A percentile compares a stretch with the other conserved stretches of the same genome.
These are phyloP conservation scores for Furcifer pardalis DNA, from an alignment of 2,797 vertebrate species.

Conservation along the genomic window DNA sequence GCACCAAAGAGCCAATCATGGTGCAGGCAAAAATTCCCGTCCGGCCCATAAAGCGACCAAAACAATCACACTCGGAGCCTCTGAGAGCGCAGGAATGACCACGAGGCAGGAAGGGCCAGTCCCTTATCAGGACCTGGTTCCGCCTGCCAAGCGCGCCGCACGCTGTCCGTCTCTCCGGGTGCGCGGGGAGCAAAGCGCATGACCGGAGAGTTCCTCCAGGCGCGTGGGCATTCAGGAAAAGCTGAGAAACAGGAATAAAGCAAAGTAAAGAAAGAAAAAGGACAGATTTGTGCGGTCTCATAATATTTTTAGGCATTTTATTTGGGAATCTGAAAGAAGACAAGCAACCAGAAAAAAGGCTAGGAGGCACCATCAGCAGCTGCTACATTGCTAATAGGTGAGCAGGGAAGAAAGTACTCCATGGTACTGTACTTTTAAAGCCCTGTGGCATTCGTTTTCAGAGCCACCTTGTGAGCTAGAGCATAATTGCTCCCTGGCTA, in stretches of 20 bases:
- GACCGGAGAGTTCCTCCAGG: too few relatives aligned
- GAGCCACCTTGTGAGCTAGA: not conserved
- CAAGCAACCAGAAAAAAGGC: not conserved
- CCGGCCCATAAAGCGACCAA: too few relatives aligned
- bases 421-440: not conserved
- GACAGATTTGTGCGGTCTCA: not conserved
- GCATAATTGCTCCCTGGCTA: not conserved
- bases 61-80: too few relatives aligned
- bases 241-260: not conserved
- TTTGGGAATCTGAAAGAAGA: not conserved
- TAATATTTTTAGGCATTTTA: not conserved
- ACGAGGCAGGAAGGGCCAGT: too few relatives aligned
- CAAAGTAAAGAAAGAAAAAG: not conserved
- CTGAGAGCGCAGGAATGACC: too few relatives aligned
- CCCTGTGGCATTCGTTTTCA: not conserved
- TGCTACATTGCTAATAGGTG: not conserved
- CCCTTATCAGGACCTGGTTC: too few relatives aligned
- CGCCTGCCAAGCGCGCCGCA: too few relatives aligned
- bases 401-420: not conserved
- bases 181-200: too few relatives aligned
- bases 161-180: too few relatives aligned
- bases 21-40: too few relatives aligned
- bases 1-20: too few relatives aligned
- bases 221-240: not conserved
- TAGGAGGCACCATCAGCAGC: not conserved